phyloP scores from a whole-genome alignment of 2,888 invertebrate species.

The Timema cristinae region DNA sequence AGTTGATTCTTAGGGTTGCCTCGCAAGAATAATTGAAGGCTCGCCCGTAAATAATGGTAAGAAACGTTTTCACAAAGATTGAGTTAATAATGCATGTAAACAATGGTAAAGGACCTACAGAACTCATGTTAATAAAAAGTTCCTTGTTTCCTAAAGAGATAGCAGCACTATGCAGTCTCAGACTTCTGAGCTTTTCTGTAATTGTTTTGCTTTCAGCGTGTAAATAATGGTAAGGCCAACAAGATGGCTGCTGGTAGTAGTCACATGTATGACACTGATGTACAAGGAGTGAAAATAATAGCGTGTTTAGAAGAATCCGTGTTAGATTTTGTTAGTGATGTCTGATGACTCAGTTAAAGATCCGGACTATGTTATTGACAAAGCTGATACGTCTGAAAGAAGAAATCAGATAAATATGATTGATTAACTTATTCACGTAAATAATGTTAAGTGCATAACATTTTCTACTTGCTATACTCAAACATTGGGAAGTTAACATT shows the following conservation, averaged over 20 bases:
- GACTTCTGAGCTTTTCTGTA: not conserved
- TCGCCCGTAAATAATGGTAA: constrained; percentile 9
- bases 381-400: not conserved
- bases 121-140: not conserved
- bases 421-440: not conserved
- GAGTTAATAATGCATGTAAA: constrained; percentile 6
- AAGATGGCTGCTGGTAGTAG: not conserved
- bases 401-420: not conserved
- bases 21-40: too few relatives aligned
- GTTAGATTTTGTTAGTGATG: not conserved
- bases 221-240: constrained; percentile 8
- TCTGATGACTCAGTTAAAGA: not conserved
- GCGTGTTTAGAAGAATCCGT: constrained; percentile 1
- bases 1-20: too few relatives aligned
- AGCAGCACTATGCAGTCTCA: not conserved
- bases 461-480: not conserved
- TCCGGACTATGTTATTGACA: constrained; percentile 2
- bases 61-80: not conserved
- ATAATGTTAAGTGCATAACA: constrained; percentile 1
- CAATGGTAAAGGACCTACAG: not conserved
- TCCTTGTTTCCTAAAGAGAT: not conserved
- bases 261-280: not conserved
- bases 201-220: not conserved
- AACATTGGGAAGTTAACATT: not conserved
- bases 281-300: not conserved